Evolutionary conservation across 2,888 invertebrate genomes (phyloP), one percentile per base, ranked within the genome.

Genomic region (Melanostoma mellinum): DNA sequence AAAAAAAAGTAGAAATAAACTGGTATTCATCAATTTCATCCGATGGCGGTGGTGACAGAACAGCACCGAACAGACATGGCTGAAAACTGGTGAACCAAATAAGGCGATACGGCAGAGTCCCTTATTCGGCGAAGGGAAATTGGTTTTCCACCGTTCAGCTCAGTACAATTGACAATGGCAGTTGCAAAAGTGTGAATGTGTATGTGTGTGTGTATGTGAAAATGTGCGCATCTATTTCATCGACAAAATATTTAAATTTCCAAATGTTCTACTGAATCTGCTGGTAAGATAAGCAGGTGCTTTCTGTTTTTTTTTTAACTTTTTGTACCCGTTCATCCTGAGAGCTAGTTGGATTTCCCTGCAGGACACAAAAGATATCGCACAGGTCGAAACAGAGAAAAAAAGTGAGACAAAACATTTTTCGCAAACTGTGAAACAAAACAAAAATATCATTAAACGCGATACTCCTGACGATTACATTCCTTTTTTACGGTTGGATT

Each of bases 231-330:
- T 40, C 50, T 53, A 53, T 74, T 69, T 36, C 72, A 69, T 65
- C 65, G 75, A 30, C n/a, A 46, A 72, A 73, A 77, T 69, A 82
- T 82, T 82, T 78, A 72, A 81, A 82, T 76, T 75, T 53, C n/a
- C 32, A 72, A 65, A 65, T 61, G 9, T 63, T 58, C 69, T 52
- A 78, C 78, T 77, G 73, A 82, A 82, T 78, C 78, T 82, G 65
- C 48, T 74, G 82, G 63, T 60, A 61, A 69, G 82, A 84, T 84
- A 84, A 69, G 58, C 63, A 67, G 20, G 44, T 74, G 42, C 32
- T 42, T 56, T 61, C 30, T 58, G 42, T 3, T 33, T 60, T 42
- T 50, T 38, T 73, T 44, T 63, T 44, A 32, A 9, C 35, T 50
- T 38, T 73, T 44, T 63, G 35, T 38, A 9, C 35, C 9, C 4